These are phyloP conservation scores for Chrysomela aeneicollis DNA, from an alignment of 2,888 invertebrate species.

Conservation along the genomic window DNA sequence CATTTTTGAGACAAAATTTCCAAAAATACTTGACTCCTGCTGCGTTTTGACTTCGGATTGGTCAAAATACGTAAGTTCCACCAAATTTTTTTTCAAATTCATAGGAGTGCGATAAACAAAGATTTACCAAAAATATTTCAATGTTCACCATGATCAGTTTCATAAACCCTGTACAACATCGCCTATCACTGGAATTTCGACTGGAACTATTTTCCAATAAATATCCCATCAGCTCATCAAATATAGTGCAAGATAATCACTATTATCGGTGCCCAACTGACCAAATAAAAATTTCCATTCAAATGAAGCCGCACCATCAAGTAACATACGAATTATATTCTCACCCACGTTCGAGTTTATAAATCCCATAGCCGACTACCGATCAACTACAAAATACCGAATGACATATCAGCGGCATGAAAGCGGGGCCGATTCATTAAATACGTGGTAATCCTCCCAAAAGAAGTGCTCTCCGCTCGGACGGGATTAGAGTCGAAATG, in stretches of 20 bases:
- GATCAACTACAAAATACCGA: constrained; percentile 24
- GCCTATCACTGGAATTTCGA: too few species aligned
- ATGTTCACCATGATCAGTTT: too few species aligned
- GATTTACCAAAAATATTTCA: too few species aligned
- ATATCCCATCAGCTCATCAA: not conserved
- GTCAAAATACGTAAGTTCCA: too few species aligned
- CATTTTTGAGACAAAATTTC: too few species aligned
- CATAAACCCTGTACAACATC: too few species aligned
- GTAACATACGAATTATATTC: constrained; percentile 10
- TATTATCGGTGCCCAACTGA: not conserved
- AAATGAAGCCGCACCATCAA: constrained; percentile 37
- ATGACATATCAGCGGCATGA: constrained; percentile 16
- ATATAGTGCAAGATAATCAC: not conserved
- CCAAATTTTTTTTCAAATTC: too few species aligned
- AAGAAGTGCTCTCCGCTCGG: constrained; percentile 25
- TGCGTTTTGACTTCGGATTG: too few species aligned
- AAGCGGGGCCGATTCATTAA: constrained; percentile 10
- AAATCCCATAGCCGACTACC: not conserved
- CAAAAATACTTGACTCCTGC: too few species aligned
- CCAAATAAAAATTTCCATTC: not conserved
- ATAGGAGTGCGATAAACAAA: too few species aligned
- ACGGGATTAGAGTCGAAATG: constrained; percentile 27
- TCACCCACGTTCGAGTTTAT: constrained; percentile 3
- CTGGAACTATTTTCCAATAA: too few species aligned
- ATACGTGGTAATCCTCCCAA: constrained; percentile 23